These are phyloP conservation scores for Cistogaster globosa DNA, from an alignment of 2,888 invertebrate genomes.

Conservation along the genomic window DNA sequence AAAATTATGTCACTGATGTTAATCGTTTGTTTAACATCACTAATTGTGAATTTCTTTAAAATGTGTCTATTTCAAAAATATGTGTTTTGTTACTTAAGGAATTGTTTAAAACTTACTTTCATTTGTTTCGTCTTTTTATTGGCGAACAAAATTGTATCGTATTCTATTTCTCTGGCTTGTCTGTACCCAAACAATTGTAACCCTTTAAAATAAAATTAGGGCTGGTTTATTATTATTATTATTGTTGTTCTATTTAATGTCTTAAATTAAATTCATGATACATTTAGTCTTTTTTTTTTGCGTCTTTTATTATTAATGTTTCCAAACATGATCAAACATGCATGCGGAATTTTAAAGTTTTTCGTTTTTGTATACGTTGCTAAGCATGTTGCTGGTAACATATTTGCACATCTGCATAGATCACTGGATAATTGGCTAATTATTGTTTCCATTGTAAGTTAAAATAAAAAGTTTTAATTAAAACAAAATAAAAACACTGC, in stretches of 20 bases:
- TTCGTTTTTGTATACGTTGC: neutral
- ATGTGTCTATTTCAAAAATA: conserved; percentile 6
- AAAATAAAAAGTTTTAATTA: conserved; percentile 67
- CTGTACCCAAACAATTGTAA: conserved; percentile 49
- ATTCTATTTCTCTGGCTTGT: neutral
- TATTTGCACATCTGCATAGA: conserved; percentile 53
- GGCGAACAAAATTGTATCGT: conserved; percentile 5
- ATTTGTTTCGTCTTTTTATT: conserved; percentile 45
- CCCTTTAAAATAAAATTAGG: conserved; percentile 59
- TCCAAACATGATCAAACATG: conserved; percentile 65
- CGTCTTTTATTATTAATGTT: conserved; percentile 36
- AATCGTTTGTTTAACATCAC: conserved; percentile 29
- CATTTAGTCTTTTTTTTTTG: neutral
- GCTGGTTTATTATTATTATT: conserved; percentile 47
- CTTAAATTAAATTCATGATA: conserved; percentile 54
- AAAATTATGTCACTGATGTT: neutral
- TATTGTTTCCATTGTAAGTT: conserved; percentile 50
- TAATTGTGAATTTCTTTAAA: conserved; percentile 29
- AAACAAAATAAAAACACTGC: conserved; percentile 1
- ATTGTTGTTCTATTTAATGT: conserved; percentile 35
- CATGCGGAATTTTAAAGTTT: conserved; percentile 32
- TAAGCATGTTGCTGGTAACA: conserved; percentile 8
- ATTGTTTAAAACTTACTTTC: conserved; percentile 28
- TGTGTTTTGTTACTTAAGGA: neutral
- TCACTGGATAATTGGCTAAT: conserved; percentile 62